Evolutionary conservation across 2,113 vertebrate genomes (phyloP).

Genomic region (Rhodinocichla rosea): DNA sequence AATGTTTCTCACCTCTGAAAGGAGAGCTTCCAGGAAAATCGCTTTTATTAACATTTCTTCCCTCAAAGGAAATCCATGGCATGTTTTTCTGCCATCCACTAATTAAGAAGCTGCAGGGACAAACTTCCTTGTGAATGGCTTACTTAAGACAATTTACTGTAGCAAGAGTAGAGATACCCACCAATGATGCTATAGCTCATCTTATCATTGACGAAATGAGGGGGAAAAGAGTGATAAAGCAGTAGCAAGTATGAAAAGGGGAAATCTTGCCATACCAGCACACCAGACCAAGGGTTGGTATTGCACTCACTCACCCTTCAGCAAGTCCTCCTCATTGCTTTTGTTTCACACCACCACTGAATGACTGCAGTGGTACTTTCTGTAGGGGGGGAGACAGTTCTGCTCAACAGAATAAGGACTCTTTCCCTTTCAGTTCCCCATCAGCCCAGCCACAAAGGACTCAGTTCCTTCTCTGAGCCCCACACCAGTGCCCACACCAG

Average conservation of each 20-base stretch:
- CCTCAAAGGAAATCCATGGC: not conserved
- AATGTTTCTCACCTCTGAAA: not conserved
- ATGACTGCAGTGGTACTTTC: not conserved
- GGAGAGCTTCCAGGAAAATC: not conserved
- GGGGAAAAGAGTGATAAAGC: not conserved
- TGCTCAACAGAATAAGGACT: not conserved
- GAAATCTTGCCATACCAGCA: not conserved
- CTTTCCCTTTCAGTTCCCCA: not conserved
- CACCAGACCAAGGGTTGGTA: not conserved
- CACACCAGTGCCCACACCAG: not conserved
- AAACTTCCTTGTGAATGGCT: not conserved
- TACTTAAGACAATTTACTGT: slow-evolving; percentile 5
- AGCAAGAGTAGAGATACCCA: not conserved
- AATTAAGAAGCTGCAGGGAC: slow-evolving; percentile 40
- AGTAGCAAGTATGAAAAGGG: not conserved
- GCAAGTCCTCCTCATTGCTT: not conserved
- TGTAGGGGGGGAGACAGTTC: not conserved
- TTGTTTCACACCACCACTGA: fast-evolving
- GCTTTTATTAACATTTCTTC: not conserved
- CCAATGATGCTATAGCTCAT: not conserved
- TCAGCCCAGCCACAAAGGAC: not conserved
- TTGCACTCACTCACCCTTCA: not conserved
- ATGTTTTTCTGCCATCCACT: not conserved
- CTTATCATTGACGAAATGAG: not conserved
- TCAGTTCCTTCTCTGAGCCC: not conserved